Evolutionary conservation across 1,140 invertebrate genomes (phyloP).

Genomic region (Colletes latitarsis): DNA sequence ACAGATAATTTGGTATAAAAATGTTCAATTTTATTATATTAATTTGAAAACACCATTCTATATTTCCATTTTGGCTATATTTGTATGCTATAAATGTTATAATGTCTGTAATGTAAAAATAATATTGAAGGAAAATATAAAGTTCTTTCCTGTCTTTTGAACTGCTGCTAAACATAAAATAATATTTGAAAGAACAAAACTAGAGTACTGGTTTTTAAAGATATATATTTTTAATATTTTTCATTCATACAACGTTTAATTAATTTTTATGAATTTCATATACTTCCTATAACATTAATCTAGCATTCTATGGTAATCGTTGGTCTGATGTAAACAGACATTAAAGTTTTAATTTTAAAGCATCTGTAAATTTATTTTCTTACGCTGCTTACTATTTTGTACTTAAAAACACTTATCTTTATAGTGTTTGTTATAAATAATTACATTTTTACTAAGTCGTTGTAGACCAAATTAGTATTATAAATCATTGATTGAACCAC

Average conservation of each 20-base stretch:
- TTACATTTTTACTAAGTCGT: constrained; percentile 18
- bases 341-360: constrained; percentile 12
- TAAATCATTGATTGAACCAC: constrained; percentile 2
- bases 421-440: neutral
- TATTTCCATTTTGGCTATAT: neutral
- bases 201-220: neutral
- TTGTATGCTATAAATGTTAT: constrained; percentile 27
- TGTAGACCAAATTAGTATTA: constrained; percentile 14
- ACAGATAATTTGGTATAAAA: constrained; percentile 10
- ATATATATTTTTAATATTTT: neutral
- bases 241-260: neutral
- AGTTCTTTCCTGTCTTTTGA: constrained; percentile 11
- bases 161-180: neutral
- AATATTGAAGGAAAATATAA: constrained; percentile 21
- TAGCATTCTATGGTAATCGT: neutral
- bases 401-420: constrained; percentile 15
- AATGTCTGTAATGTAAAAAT: constrained; percentile 24
- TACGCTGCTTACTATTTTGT: constrained; percentile 20
- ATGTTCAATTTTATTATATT: constrained; percentile 9
- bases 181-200: neutral
- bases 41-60: neutral
- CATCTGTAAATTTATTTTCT: constrained; percentile 14
- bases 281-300: constrained; percentile 14
- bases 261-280: neutral
- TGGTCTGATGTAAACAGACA: neutral